Evolutionary conservation across 2,888 invertebrate species (phyloP).

Genomic region (Piscicola geometra): DNA sequence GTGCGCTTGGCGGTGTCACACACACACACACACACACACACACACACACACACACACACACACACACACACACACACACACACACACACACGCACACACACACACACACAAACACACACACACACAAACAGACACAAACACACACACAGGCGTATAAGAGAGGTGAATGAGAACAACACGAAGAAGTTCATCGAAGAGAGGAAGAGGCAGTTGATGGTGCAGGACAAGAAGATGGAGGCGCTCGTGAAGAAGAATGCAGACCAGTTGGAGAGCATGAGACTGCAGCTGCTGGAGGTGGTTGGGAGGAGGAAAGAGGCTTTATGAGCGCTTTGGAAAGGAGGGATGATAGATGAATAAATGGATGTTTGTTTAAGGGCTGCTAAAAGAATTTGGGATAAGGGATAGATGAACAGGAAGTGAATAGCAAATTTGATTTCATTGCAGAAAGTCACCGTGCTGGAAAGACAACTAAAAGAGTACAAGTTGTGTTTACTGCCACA

Average conservation of each 20-base stretch:
- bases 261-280: constrained; percentile 74
- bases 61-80: too few species aligned
- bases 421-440: background rate
- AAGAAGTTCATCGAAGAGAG: constrained; percentile 95
- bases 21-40: constrained; percentile 10
- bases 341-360: too few species aligned
- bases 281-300: constrained; percentile 43
- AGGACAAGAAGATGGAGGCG: constrained; percentile 51
- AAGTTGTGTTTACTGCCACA: background rate
- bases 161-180: constrained; percentile 94
- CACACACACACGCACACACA: too few species aligned
- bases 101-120: too few species aligned
- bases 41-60: constrained; percentile 11
- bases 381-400: background rate
- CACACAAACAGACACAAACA: too few species aligned
- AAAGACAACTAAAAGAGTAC: background rate
- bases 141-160: constrained; percentile 66
- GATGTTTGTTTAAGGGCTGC: background rate
- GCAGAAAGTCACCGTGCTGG: background rate
- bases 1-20: too few species aligned
- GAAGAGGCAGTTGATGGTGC: constrained; percentile 51
- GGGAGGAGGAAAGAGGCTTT: too few species aligned
- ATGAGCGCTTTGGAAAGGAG: too few species aligned
- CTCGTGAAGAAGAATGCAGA: constrained; percentile 52
- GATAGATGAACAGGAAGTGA: background rate